Base-by-base conservation (phyloP, 2,797 vertebrate genomes). In the Muscicapa comitata region DNA sequence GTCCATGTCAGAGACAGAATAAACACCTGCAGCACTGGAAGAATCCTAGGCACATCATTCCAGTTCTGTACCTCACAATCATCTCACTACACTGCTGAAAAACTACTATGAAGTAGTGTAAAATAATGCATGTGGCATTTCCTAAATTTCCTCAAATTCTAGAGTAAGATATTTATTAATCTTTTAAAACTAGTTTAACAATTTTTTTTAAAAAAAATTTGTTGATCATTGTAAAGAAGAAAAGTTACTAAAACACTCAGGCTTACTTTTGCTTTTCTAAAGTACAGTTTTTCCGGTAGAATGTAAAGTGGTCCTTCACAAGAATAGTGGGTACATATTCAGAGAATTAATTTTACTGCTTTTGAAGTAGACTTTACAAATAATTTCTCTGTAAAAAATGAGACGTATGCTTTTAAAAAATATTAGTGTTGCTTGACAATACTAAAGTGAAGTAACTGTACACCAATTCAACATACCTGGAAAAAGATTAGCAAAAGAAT, bases 181-280 rank as follows among this genome's bases (percentile, higher is more conserved):
- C 0, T 63, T 92, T 73, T 59, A 26, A 84, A 79, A 65, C 21
- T 12, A 66, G 11, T 29, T 82, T 20, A 86, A 31, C 9, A 23
- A 13, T 20, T 53, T 25, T 20, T 7, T 4, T 6, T 24, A 13
- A n/a, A 3, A 42, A 70, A 43, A 4, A 37, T 23, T 55, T 93
- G 11, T 57, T 59, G 19, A 61, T 53, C 3, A 43, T 25, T 72
- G 77, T 17, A 45, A 86, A 82, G 54, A 94, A 80, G 28, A 63
- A 88, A 42, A 67, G 33, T 40, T 85, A 73, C 50, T 61, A 77
- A 88, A 79, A 4, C 12, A 78, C 48, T 11, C 33, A 59, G 48
- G 37, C 14, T 88, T 90, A 77, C 71, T 94, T 95, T 96, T 94
- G 91, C 90, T 29, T 86, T 96, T 95, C 92, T 81, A 42, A 74